phyloP scores from a whole-genome alignment of 1,140 invertebrate genomes.

The Drosophila teissieri region DNA sequence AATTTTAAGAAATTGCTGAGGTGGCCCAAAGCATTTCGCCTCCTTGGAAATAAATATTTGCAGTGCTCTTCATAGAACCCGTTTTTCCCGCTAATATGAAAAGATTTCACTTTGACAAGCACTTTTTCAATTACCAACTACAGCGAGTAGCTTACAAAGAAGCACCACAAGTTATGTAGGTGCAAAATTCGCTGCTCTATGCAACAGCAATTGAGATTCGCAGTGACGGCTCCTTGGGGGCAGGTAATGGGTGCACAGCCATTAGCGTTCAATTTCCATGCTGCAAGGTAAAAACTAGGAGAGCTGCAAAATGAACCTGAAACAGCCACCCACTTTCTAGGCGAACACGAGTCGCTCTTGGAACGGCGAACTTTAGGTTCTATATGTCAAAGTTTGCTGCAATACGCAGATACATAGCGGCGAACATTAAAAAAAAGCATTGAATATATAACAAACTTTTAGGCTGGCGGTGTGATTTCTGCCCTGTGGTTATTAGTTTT shows the following conservation, averaged over 20 bases:
- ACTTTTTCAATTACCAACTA: not conserved
- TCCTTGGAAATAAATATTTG: not conserved
- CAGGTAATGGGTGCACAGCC: slow-evolving; percentile 18
- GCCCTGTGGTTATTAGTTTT: no score
- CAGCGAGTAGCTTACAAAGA: not conserved
- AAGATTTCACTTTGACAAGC: not conserved
- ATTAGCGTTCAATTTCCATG: slow-evolving; percentile 44
- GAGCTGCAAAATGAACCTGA: slow-evolving; percentile 28
- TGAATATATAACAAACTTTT: no score
- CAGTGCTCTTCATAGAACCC: no score
- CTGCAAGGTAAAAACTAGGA: slow-evolving; percentile 25
- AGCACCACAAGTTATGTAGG: slow-evolving; percentile 14
- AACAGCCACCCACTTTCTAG: not conserved
- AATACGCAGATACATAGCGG: not conserved
- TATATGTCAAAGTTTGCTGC: slow-evolving; percentile 8
- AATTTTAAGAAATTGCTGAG: no score
- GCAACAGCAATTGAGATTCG: slow-evolving; percentile 1
- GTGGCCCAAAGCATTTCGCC: no score
- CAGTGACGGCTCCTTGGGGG: slow-evolving; percentile 10
- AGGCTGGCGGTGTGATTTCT: no score
- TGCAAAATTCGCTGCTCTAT: not conserved
- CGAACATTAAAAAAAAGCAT: not conserved
- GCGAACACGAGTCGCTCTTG: slow-evolving; percentile 2
- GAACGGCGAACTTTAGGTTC: slow-evolving; percentile 10
- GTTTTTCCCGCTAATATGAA: slow-evolving; percentile 15